phyloP scores from a whole-genome alignment of 2,797 vertebrate genomes.

The Schizopygopsis malacanthus region DNA sequence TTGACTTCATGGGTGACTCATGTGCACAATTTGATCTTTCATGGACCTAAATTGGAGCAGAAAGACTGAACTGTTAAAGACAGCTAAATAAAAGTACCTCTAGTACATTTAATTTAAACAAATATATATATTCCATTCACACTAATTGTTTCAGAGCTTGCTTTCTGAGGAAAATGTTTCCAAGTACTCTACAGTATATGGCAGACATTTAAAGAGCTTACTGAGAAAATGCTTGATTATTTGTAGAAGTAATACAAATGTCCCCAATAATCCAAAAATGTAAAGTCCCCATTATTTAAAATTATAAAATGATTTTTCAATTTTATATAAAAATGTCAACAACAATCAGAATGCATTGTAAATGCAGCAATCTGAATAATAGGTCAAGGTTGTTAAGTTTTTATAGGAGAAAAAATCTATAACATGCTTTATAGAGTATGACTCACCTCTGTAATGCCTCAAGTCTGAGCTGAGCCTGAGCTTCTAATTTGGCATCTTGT shows the following conservation, averaged over 20 bases:
- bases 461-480: slow-evolving; percentile 75
- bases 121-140: slow-evolving; percentile 27
- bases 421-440: not conserved
- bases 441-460: slow-evolving; percentile 75
- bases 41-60: slow-evolving; percentile 74
- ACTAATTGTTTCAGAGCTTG: not conserved
- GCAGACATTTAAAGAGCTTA: slow-evolving; percentile 15
- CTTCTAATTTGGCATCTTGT: slow-evolving; percentile 74
- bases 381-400: not conserved
- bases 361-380: slow-evolving; percentile 14
- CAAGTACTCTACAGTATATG: not conserved
- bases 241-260: not conserved
- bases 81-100: slow-evolving; percentile 7
- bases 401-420: not conserved
- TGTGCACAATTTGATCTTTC: slow-evolving; percentile 75
- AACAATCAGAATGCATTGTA: not conserved
- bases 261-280: not conserved
- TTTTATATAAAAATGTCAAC: not conserved
- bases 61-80: not conserved
- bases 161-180: slow-evolving; percentile 20
- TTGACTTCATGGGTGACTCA: slow-evolving; percentile 77
- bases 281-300: not conserved
- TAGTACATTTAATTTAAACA: slow-evolving; percentile 7
- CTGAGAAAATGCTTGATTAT: slow-evolving; percentile 3
- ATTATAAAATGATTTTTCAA: slow-evolving; percentile 14